Evolutionary conservation across 2,888 invertebrate genomes (phyloP).

Genomic region (Galeruca laticollis): DNA sequence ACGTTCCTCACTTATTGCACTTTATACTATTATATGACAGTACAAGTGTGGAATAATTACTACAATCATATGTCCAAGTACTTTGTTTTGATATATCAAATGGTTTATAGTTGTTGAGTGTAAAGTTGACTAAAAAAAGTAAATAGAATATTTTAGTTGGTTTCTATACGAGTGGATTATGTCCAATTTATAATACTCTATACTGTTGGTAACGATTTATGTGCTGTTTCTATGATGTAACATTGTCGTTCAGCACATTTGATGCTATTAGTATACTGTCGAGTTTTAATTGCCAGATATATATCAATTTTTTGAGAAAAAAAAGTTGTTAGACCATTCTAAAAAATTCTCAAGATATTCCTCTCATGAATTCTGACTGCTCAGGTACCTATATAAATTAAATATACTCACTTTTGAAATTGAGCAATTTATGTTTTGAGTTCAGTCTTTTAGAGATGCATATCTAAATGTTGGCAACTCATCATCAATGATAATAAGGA

Average conservation of each 20-base stretch:
- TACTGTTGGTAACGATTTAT: no score
- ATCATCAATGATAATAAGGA: constrained; percentile 39
- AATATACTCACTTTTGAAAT: constrained; percentile 38
- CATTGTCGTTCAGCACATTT: not conserved
- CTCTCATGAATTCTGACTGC: constrained; percentile 8
- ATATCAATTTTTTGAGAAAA: not conserved
- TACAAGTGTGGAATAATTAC: no score
- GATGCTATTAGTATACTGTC: constrained; percentile 3
- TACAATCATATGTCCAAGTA: no score
- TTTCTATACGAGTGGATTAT: no score
- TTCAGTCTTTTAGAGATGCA: constrained; percentile 36
- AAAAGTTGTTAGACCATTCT: not conserved
- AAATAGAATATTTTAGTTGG: no score
- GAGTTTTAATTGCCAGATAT: constrained; percentile 1
- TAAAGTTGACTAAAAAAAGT: no score
- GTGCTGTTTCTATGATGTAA: not conserved
- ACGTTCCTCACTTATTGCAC: no score
- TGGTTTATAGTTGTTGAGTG: no score
- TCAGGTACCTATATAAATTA: constrained; percentile 32
- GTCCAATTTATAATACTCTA: no score
- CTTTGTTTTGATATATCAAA: no score
- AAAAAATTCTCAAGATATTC: not conserved
- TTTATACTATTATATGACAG: no score
- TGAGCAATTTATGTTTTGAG: constrained; percentile 41
- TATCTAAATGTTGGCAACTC: constrained; percentile 35